These are phyloP conservation scores for Cecropterus lyciades DNA, from an alignment of 1,140 invertebrate genomes.

Conservation along the genomic window DNA sequence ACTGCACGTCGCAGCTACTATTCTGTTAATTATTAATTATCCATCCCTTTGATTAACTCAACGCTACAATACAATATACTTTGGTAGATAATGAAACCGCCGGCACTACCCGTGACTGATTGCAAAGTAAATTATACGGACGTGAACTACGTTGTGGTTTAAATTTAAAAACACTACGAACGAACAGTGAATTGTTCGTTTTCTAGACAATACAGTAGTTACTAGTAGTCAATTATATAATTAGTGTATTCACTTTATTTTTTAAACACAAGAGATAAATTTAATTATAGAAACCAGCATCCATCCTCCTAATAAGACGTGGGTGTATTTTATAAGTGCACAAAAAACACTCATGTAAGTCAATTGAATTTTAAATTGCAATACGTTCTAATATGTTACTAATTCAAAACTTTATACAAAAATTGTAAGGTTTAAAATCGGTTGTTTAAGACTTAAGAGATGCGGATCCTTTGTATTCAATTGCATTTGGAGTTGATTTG, in stretches of 20 bases:
- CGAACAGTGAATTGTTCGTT: too few relatives aligned
- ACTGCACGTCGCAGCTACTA: too few relatives aligned
- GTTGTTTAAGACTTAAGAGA: neutral
- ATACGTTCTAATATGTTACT: constrained; percentile 2
- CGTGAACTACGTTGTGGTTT: neutral
- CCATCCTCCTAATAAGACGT: constrained; percentile 45
- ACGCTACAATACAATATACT: too few relatives aligned
- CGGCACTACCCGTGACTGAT: neutral
- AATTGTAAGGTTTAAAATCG: neutral
- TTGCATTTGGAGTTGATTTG: constrained; percentile 1
- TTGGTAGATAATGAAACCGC: too few relatives aligned
- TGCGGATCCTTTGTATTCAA: neutral
- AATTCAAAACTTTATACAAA: neutral
- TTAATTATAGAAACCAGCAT: constrained; percentile 36
- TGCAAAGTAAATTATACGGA: constrained; percentile 3
- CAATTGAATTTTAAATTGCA: constrained; percentile 44
- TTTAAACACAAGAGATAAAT: neutral
- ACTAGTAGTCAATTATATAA: neutral
- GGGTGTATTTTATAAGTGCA: constrained; percentile 40
- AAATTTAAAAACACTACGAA: neutral
- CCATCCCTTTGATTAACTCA: too few relatives aligned
- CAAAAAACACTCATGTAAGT: constrained; percentile 54
- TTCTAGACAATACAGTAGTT: neutral
- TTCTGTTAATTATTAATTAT: too few relatives aligned
- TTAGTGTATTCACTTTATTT: neutral